phyloP scores from a whole-genome alignment of 2,888 invertebrate species.

The Diabrotica balteata region DNA sequence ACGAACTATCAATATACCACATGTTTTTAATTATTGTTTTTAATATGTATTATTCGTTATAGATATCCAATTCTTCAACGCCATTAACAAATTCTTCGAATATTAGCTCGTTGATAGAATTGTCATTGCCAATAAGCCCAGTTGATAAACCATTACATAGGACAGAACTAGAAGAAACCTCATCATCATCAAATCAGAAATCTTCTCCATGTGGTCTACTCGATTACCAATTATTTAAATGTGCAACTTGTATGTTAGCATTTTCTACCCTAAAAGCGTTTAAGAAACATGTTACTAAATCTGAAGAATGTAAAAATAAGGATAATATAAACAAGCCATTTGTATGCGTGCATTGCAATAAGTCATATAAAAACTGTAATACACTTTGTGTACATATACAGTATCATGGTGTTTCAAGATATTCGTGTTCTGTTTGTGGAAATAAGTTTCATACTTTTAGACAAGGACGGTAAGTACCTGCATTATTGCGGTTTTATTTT shows the following conservation, averaged over 20 bases:
- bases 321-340: constrained; percentile 47
- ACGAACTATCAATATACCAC: no score
- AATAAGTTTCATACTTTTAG: constrained; percentile 51
- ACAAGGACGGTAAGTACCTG: constrained; percentile 47
- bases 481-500: not conserved
- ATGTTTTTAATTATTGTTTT: no score
- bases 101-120: no score
- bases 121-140: no score
- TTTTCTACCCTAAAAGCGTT: constrained; percentile 55
- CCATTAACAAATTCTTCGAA: no score
- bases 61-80: no score
- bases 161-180: no score
- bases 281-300: constrained; percentile 55
- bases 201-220: constrained; percentile 33
- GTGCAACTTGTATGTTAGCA: constrained; percentile 61
- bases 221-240: constrained; percentile 63
- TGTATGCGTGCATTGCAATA: constrained; percentile 65
- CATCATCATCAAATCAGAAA: no score
- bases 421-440: constrained; percentile 68
- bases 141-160: no score
- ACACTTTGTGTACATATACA: constrained; percentile 67
- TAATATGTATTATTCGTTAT: no score
- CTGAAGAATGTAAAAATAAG: constrained; percentile 37
- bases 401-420: constrained; percentile 66
- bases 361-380: constrained; percentile 58